These are phyloP conservation scores for Hyperoplus immaculatus DNA, from an alignment of 2,797 vertebrate genomes.

Conservation along the genomic window DNA sequence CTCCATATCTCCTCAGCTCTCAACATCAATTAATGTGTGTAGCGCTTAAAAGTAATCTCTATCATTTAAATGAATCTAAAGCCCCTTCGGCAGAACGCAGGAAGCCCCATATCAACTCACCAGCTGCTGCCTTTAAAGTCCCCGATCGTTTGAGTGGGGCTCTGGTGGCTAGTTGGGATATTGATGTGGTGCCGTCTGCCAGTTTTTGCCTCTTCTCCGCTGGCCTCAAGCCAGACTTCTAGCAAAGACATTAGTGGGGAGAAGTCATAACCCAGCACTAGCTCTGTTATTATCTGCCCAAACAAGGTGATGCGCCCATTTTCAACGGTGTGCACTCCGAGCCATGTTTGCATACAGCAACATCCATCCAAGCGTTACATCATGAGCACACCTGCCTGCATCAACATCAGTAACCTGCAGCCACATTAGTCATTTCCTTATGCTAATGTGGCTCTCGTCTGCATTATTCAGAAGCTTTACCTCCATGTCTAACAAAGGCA, in stretches of 20 bases:
- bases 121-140: conserved; percentile 85
- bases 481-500: conserved; percentile 64
- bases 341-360: conserved; percentile 50
- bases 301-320: conserved; percentile 59
- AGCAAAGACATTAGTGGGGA: conserved; percentile 77
- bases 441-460: conserved; percentile 55
- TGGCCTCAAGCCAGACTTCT: conserved; percentile 75
- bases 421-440: conserved; percentile 57
- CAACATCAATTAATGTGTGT: conserved; percentile 80
- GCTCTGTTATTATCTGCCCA: conserved; percentile 53
- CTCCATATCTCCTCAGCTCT: conserved; percentile 68
- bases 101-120: conserved; percentile 80
- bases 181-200: conserved; percentile 83
- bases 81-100: conserved; percentile 71
- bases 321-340: conserved; percentile 48
- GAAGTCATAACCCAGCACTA: conserved; percentile 74
- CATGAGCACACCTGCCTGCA: conserved; percentile 37
- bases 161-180: conserved; percentile 85
- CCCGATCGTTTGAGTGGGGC: conserved; percentile 74
- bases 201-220: conserved; percentile 71
- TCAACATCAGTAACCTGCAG: conserved; percentile 52
- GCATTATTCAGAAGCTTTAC: conserved; percentile 61
- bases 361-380: conserved; percentile 53
- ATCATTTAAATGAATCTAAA: conserved; percentile 87
- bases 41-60: conserved; percentile 83